These are phyloP conservation scores for Cephus pulcher DNA, from an alignment of 2,888 invertebrate species.

Conservation along the genomic window DNA sequence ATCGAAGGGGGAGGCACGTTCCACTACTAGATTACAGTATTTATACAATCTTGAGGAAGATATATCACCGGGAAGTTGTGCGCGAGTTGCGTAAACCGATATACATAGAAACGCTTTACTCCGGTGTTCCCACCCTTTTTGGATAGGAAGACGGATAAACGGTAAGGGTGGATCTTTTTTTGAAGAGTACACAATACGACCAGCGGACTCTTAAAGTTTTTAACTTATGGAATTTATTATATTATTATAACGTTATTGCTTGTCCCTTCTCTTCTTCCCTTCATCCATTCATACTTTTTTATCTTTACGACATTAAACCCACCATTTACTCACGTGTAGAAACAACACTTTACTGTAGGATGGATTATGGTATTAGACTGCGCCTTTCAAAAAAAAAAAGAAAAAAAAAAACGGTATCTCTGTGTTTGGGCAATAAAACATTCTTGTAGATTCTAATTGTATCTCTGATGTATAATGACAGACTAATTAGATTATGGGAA, in stretches of 20 bases:
- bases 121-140: not conserved
- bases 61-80: not conserved
- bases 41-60: not conserved
- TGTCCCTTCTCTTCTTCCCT: not conserved
- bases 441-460: not conserved
- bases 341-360: not conserved
- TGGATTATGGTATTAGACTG: not conserved
- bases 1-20: not conserved
- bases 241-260: not conserved
- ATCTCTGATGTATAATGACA: not conserved
- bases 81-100: not conserved
- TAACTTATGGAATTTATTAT: not conserved
- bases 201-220: not conserved
- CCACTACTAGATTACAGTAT: slow-evolving; percentile 3
- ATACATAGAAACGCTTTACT: not conserved
- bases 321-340: not conserved
- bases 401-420: not conserved
- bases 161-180: not conserved
- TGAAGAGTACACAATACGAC: not conserved
- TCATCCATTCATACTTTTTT: not conserved
- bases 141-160: not conserved
- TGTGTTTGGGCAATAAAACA: not conserved
- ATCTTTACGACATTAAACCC: not conserved
- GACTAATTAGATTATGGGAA: not conserved
- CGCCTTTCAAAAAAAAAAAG: not conserved